phyloP scores from a whole-genome alignment of 2,888 invertebrate genomes.

The Steromphala cineraria region DNA sequence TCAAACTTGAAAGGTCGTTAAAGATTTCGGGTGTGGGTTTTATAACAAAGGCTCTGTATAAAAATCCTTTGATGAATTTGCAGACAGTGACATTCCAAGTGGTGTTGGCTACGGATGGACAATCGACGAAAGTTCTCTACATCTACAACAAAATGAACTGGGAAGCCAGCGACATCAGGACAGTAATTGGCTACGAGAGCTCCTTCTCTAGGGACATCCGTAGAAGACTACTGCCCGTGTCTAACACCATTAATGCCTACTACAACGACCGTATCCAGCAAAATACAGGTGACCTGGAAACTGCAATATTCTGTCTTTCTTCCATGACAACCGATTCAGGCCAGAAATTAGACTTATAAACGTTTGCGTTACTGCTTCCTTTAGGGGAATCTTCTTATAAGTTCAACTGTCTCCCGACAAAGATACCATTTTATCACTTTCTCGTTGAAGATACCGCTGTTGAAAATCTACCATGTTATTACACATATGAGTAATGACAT shows the following conservation, averaged over 20 bases:
- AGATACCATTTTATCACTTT: too few species aligned
- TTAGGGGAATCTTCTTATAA: too few species aligned
- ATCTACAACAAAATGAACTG: conserved; percentile 3
- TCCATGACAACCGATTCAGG: too few species aligned
- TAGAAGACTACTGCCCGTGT: background rate
- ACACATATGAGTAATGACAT: too few species aligned
- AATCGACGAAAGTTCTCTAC: background rate
- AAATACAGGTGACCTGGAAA: background rate
- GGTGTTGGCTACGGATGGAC: background rate
- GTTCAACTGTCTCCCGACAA: too few species aligned
- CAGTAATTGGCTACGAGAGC: conserved; percentile 11
- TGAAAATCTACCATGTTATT: too few species aligned
- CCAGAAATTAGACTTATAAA: too few species aligned
- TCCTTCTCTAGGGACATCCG: background rate
- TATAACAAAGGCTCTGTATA: too few species aligned
- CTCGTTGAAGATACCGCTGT: too few species aligned
- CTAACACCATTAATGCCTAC: background rate
- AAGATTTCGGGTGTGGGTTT: too few species aligned
- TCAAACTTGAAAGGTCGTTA: too few species aligned
- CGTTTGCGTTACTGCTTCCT: too few species aligned
- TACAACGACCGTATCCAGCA: background rate
- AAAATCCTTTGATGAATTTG: background rate
- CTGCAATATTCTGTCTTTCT: background rate
- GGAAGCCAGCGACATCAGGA: background rate
- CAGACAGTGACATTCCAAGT: conserved; percentile 12